Base-by-base conservation (phyloP, 2,888 invertebrate genomes). In the Plebejus argus region DNA sequence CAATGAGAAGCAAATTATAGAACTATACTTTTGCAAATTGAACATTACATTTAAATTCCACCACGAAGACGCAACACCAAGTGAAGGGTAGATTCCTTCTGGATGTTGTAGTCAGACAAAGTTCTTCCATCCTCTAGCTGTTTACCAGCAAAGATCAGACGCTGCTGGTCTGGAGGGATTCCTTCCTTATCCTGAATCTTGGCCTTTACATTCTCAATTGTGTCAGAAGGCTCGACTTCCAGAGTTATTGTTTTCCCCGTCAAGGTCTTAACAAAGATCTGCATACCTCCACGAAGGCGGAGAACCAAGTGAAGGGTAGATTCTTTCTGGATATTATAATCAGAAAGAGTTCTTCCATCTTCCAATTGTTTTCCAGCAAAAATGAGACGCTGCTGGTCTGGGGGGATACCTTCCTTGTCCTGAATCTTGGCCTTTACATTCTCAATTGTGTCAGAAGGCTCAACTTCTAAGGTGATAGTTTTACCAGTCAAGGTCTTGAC, bases 311-410 rank as follows among this genome's bases (percentile, higher is more conserved):
- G 88, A 0, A 88, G 81, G 0, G 88, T 88, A 0, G 88, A 88
- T 23, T 88, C 89, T 6, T 89, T 87, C n/a, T 88, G 88, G 0
- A 88, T 88, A 0, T 88, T 88, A 58, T 85, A 85, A 75, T 85
- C 85, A 1, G 85, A 85, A 0, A 85, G 77, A 0, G 85, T 85
- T 72, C 85, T 84, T 3, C 85, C 85, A 81, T 85, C 85, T 79
- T 85, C 85, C 8, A 86, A 72, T 49, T 86, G 86, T 70, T 86
- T 86, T 1, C 86, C 86, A 7, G 86, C 86, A 76, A 86, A 86
- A 76, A 86, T 86, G 0, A 86, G 78, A 23, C 86, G 80, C 80
- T 86, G 86, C 77, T 86, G 85, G 80, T 85, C 85, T 79, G 85
- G 85, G 23, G 85, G 85, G 15, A 85, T 85, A 0, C 85, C 85